Evolutionary conservation across 1,140 invertebrate species (phyloP), one percentile per base, ranked within the genome.

Genomic region (Cataglyphis hispanica): DNA sequence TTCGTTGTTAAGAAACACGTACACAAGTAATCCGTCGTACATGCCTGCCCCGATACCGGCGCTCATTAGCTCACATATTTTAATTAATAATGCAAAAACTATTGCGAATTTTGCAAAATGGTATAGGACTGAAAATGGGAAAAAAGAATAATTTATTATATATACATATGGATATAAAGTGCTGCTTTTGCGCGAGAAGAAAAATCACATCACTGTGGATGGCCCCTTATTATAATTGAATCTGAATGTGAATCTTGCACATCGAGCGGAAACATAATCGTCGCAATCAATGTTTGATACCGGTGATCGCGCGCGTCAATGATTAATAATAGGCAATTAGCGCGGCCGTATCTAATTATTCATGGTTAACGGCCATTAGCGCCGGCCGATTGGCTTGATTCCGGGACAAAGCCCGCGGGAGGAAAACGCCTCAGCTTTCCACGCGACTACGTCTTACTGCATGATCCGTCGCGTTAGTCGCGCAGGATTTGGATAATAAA

Each of bases 251-350:
- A 72, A 56, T 81, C 66, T 66, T 53, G 34, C 34, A 43, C 25
- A 25, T 22, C 10, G 31, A 2, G 22, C 66, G 84, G 76, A 85
- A 90, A 85, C 80, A 75, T 85, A 90, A 90, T 90, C 89, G 89
- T 46, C 69, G 85, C 83, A 89, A 90, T 90, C 89, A 85, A 87
- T 83, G 89, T 89, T 89, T 89, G 70, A 87, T 85, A 80, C 72
- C 64, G 37, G 60, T 70, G 70, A 86, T 88, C 64, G 63, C 76
- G 58, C 76, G 58, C 63, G 63, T 25, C 34, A 85, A 84, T 89
- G 89, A 90, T 90, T 90, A 90, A 90, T 90, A 90, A 90, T 72
- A 58, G 89, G 88, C 88, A 90, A 90, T 90, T 90, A 90, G 89
- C 85, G 56, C 75, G 75, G 46, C 76, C 80, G 87, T 90, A 90